A percentile compares a stretch with the other conserved stretches of the same genome.
These are phyloP conservation scores for Rhagium mordax DNA, from an alignment of 2,888 invertebrate genomes.

Conservation along the genomic window DNA sequence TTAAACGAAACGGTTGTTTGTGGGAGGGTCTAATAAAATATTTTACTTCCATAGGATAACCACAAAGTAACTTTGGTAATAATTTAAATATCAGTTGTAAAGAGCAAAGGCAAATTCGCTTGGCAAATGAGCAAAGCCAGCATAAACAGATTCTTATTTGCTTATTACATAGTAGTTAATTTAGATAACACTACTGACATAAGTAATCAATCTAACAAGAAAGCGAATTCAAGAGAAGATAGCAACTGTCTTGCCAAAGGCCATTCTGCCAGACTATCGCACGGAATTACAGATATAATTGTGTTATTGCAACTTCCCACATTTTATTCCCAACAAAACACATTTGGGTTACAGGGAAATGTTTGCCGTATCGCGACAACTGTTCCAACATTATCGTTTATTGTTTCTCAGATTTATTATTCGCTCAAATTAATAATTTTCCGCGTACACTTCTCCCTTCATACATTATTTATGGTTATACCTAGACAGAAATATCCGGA, in stretches of 20 bases:
- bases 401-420: conserved; percentile 6
- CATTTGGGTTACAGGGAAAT: conserved; percentile 30
- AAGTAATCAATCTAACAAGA: conserved; percentile 47
- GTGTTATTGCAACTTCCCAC: conserved; percentile 53
- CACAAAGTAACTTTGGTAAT: conserved; percentile 1
- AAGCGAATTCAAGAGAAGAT: conserved; percentile 41
- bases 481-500: neutral
- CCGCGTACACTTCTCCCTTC: neutral
- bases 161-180: conserved; percentile 46
- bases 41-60: neutral
- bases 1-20: neutral
- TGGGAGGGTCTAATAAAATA: neutral
- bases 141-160: conserved; percentile 44
- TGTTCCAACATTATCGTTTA: conserved; percentile 40
- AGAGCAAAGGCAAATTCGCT: conserved; percentile 28
- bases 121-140: conserved; percentile 35
- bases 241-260: conserved; percentile 36
- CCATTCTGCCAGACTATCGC: conserved; percentile 42
- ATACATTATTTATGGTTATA: neutral
- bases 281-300: conserved; percentile 54
- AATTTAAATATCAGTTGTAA: conserved; percentile 32
- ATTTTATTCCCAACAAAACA: conserved; percentile 31
- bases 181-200: conserved; percentile 47
- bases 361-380: conserved; percentile 41
- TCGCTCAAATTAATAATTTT: neutral